Evolutionary conservation across 1,140 invertebrate genomes (phyloP), one percentile per base, ranked within the genome.

Genomic region (Nasonia longicornis): DNA sequence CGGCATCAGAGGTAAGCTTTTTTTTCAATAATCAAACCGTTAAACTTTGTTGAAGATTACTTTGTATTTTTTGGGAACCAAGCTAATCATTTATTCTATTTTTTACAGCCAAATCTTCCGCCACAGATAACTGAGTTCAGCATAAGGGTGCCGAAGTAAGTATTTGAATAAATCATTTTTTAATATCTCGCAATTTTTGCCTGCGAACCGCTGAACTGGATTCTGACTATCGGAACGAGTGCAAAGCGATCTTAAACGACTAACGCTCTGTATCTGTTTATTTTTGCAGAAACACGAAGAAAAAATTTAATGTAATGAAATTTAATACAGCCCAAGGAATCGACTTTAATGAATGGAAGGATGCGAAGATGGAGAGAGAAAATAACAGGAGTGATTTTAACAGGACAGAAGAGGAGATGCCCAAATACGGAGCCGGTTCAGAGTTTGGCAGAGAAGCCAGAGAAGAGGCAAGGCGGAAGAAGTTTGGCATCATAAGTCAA

Each of bases 401-500:
- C 87, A 94, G 93, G 42, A 86, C 92, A 12, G 96, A 97, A 11
- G 97, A 98, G 85, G 96, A 97, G 67, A 94, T 95, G 91, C 97
- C 97, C 0, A 98, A 98, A 93, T 96, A 95, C 91, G 96, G 96
- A 16, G 96, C 95, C 66, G 96, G 95, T 10, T 96, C 95, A 14
- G 96, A 96, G 87, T 96, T 95, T 89, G 95, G 95, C 1, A 92
- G 97, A 48, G 98, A 99, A 86, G 94, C 96, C 31, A 94, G 96
- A 83, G 98, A 99, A 89, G 98, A 99, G 91, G 97, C 98, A 0
- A 92, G 97, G 31, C 93, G 96, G 14, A 98, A 97, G 87, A 98
- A 98, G 87, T 97, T 96, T 89, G 98, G 97, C 0, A 96, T 97
- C 67, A 94, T 95, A 38, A 94, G 94, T 3, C 95, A 94, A 82